Conservation (phyloP, 2,888 invertebrate species). For the Amiota minor region DNA sequence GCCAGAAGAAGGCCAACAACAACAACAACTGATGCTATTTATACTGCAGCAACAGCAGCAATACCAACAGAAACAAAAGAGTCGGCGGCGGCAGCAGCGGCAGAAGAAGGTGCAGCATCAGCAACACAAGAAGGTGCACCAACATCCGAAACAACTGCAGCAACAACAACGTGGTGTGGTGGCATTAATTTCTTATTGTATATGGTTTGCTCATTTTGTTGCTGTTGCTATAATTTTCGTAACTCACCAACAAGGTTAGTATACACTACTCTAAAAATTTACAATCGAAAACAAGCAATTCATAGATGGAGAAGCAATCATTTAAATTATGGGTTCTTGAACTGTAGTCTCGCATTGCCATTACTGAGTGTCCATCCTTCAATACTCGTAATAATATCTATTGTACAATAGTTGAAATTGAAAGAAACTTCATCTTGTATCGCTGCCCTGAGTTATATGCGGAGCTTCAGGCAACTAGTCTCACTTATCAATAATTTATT, state of each 20-base stretch:
- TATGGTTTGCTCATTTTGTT: constrained; percentile 71
- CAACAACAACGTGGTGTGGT: constrained; percentile 65
- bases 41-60: constrained; percentile 43
- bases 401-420: no score
- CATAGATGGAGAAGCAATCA: no score
- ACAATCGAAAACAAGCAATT: no score
- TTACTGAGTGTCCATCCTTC: no score
- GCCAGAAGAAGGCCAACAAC: constrained; percentile 21
- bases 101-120: constrained; percentile 24
- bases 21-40: constrained; percentile 40
- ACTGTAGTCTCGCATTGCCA: no score
- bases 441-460: no score
- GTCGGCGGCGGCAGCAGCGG: constrained; percentile 31
- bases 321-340: no score
- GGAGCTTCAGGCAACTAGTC: no score
- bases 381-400: no score
- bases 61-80: constrained; percentile 36
- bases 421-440: no score
- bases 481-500: no score
- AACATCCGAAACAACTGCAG: constrained; percentile 39
- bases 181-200: constrained; percentile 70
- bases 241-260: constrained; percentile 69
- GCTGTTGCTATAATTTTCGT: constrained; percentile 70
- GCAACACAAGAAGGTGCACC: constrained; percentile 39
- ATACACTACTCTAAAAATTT: not conserved